Base-by-base conservation (phyloP, 2,888 invertebrate species). In the Amiota mariae region DNA sequence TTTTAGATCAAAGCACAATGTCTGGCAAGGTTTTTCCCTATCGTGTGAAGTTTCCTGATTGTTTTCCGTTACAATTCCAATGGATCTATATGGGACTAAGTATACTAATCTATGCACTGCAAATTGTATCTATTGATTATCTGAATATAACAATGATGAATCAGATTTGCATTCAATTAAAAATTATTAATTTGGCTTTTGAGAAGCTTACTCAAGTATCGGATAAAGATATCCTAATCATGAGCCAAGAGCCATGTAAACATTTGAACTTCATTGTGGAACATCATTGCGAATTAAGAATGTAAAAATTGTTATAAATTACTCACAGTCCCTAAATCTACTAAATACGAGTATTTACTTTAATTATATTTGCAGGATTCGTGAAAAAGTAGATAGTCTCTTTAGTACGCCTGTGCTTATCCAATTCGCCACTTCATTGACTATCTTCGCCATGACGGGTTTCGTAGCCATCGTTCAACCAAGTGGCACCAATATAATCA, bases 81-180 rank as follows among this genome's bases (percentile, higher is more conserved):
- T 13, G 79, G 8, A 36, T 70, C 11, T 82, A 82, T 51, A 82
- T 84, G 81, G 74, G 77, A 2, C 0, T 77, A 0, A 74, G 79
- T 24, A 76, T 80, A 2, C 10, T 78, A 0, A 49, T 80, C 2
- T 71, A 73, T 10, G 82, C 79, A 0, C 4, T 81, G 18, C 84
- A 83, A 77, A 76, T 82, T 48, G 79, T 81, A 0, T 70, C 80
- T 10, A 72, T 81, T 10, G 84, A 85, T 74, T 82, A 78, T 72
- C 68, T 84, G 1, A 81, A 82, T 70, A 71, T 84, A 0, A 77
- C 74, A 8, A 59, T 84, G 11, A 81, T 85, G 49, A 82, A 83
- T 75, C 82, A 83, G 61, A 76, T 80, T 18, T 78, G 84, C 48
- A 78, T 76, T 71, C 82, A 85, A 57, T 74, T 85, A 67, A 81